Base-by-base conservation (phyloP, 1,140 invertebrate genomes). In the Anastrepha obliqua region DNA sequence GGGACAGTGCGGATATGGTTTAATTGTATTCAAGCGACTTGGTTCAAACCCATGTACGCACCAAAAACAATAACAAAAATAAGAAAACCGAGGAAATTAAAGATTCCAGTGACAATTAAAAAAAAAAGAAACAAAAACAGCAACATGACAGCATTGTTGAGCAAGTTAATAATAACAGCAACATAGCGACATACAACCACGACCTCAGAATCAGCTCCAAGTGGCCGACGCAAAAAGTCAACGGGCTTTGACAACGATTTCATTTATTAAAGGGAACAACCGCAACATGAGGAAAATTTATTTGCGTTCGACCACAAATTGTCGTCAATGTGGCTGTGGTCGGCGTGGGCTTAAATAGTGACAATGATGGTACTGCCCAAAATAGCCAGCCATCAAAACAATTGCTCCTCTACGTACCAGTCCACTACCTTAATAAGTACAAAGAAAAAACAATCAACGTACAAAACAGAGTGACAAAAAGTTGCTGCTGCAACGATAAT, bases 271-370 rank as follows among this genome's bases (percentile, higher is more conserved):
- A 88, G 62, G 47, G 59, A 64, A 87, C 86, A 88, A 88, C 70
- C 88, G 60, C 88, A 88, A 88, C 87, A 88, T 87, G n/a, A 81
- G 88, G 86, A 88, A 86, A 88, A 88, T 88, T 88, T 87, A 88
- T 88, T 88, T 88, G 74, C 65, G 88, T 88, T 88, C 65, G 59
- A 70, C 88, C 88, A 65, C 88, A 88, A 87, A 88, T 86, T 86
- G 85, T 86, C 59, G 85, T 59, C 47, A 55, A 20, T 62, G 58
- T 55, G 85, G 58, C 29, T 42, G 29, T 86, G 59, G 9, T 60
- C 29, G 17, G 7, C 11, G 15, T 81, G 39, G 39, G 17, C 70
- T 44, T 74, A 74, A 47, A 47, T 8, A 51, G n/a, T 81, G 74
- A 51, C 47, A 55, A 81, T 58, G 74, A 29, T 55, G 74, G 44